Percentiles rank a stretch among this genome's conserved stretches.
phyloP scores from a whole-genome alignment of 2,888 invertebrate species.

The Drosophila nr. fundita region DNA sequence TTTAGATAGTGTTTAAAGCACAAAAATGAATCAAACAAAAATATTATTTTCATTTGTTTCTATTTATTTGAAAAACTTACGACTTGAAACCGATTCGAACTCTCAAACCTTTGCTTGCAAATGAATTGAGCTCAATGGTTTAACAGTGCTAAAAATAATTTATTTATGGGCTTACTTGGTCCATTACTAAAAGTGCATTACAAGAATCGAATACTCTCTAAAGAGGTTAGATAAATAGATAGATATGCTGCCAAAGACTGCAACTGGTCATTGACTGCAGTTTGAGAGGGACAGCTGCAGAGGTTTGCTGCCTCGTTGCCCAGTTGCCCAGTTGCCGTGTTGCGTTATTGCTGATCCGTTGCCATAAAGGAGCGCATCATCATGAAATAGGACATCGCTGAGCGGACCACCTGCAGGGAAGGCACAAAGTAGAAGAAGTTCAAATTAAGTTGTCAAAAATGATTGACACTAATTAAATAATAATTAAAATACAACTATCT shows the following conservation, averaged over 20 bases:
- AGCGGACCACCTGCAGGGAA: conserved; percentile 56
- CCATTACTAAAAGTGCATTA: neutral
- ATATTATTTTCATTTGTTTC: neutral
- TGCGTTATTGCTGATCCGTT: conserved; percentile 13
- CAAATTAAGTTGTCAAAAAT: neutral
- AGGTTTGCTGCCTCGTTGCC: neutral
- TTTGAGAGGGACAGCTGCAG: neutral
- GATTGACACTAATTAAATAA: neutral
- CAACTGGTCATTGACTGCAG: neutral
- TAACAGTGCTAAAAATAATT: neutral
- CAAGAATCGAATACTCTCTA: neutral
- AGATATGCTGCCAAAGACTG: neutral
- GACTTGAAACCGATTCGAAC: neutral
- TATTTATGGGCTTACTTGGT: neutral
- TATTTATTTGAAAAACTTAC: neutral
- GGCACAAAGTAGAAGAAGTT: neutral
- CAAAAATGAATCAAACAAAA: neutral
- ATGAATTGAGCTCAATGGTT: neutral
- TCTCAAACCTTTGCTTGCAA: neutral
- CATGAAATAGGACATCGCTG: conserved; percentile 65
- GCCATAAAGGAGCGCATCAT: conserved; percentile 64
- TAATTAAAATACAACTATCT: neutral
- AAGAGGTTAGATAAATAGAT: neutral
- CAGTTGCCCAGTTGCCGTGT: neutral
- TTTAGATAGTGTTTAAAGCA: neutral